Percentiles rank a stretch among this genome's conserved stretches.
Conservation (phyloP, 2,113 vertebrate genomes). For the Leptocoma aspasia region DNA sequence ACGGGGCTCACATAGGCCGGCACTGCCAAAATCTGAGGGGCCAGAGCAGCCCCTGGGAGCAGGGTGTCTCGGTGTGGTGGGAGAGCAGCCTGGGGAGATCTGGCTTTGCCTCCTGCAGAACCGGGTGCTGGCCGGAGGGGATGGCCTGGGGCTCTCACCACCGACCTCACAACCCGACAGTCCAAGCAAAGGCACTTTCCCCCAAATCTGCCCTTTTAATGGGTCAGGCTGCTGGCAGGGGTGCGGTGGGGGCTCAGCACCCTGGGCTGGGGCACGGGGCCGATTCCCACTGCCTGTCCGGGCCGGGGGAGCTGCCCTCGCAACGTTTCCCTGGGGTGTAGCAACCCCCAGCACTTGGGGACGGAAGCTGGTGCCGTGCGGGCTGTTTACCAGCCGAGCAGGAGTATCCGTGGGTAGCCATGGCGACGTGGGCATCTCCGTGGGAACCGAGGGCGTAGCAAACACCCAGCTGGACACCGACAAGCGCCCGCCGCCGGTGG, state of each 20-base stretch:
- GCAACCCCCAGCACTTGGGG: neutral
- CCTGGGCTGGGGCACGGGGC: rapidly evolving
- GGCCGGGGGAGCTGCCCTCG: neutral
- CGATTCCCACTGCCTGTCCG: rapidly evolving
- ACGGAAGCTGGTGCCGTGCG: neutral
- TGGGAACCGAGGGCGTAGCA: conserved; percentile 1
- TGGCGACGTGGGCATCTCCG: conserved; percentile 32
- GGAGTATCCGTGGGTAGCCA: neutral
- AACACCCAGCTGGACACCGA: neutral
- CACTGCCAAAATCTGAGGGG: rapidly evolving
- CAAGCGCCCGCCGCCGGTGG: rapidly evolving
- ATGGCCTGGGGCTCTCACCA: rapidly evolving
- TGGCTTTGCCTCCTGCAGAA: rapidly evolving
- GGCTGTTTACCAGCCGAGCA: conserved; percentile 36
- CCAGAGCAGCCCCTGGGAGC: neutral
- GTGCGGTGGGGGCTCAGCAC: rapidly evolving
- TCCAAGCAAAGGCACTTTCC: rapidly evolving
- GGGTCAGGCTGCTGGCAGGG: rapidly evolving
- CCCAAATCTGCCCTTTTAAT: rapidly evolving
- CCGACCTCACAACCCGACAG: rapidly evolving
- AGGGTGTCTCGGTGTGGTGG: neutral
- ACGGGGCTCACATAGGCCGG: neutral
- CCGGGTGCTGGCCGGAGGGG: rapidly evolving
- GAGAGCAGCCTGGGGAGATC: neutral
- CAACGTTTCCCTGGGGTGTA: neutral